Conservation (phyloP, 53 echinoderm and acorn worm species). For the Actinopyga echinites region DNA sequence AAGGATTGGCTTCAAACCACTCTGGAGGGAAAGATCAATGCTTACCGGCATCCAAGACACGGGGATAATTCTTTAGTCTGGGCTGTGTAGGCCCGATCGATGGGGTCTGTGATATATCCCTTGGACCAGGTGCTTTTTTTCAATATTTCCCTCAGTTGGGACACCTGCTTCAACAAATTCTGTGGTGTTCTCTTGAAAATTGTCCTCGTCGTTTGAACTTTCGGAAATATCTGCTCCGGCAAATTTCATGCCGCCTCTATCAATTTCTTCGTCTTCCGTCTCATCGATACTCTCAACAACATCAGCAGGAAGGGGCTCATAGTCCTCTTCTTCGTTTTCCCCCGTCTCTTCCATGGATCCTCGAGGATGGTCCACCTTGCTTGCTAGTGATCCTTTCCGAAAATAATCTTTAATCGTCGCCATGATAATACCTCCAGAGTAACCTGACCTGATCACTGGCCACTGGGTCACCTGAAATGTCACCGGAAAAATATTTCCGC, state of each 20-base stretch:
- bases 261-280: not conserved
- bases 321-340: constrained; percentile 13
- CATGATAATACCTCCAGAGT: not conserved
- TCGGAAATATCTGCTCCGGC: not conserved
- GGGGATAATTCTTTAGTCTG: not conserved
- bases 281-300: not conserved
- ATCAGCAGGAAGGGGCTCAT: constrained; percentile 1
- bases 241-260: not conserved
- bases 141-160: not conserved
- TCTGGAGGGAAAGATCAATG: not conserved
- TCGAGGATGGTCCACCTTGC: not conserved
- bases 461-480: constrained; percentile 8
- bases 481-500: constrained; percentile 6
- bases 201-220: constrained; percentile 2
- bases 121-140: constrained; percentile 9
- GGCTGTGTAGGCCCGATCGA: constrained; percentile 6
- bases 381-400: constrained; percentile 1
- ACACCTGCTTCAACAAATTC: constrained; percentile 13
- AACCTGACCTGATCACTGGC: not conserved
- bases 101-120: constrained; percentile 2
- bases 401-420: constrained; percentile 13
- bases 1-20: not conserved
- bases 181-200: not conserved
- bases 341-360: constrained; percentile 4
- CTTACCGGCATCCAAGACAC: not conserved